Evolutionary conservation across 2,797 vertebrate species (phyloP), one percentile per base, ranked within the genome.

Genomic region (Bufotes viridis): DNA sequence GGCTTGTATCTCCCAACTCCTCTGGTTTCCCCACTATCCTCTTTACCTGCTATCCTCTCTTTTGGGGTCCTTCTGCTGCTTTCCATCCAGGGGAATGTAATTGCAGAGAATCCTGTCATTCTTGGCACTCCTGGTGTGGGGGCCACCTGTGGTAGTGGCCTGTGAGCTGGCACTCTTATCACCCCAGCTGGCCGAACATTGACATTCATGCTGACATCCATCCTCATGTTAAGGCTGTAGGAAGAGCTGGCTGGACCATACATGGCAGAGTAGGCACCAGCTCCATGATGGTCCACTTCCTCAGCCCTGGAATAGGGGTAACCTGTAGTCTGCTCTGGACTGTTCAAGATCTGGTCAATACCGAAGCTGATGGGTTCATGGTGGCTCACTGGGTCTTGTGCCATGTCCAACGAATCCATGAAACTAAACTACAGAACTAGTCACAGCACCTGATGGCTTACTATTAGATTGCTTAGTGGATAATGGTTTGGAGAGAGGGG

Each of bases 71-170:
- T 95, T 90, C 97, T 95, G 89, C 96, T 96, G 93, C 96, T 97
- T 92, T 99, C 97, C 97, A 98, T 98, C 98, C 98, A 99, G 6
- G 98, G 97, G 90, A 99, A 99, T 90, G 97, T 95, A 93, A 98
- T 96, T 89, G 96, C 96, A 0, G 94, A 90, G 22, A 96, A 94
- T 84, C 93, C 93, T 8, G 58, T 51, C 65, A 87, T 72, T 7
- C 78, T 81, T 7, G 53, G 15, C n/a, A 82, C 22, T 14, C 93
- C 93, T 87, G 78, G 94, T 89, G 93, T 90, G 90, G 89, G 94
- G 95, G 95, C 92, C 92, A 96, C 49, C 58, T 76, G 80, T 96
- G 96, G 94, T 82, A 92, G 91, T 70, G 90, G 93, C 92, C 93
- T 96, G 93, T 97, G 97, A 42, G 97, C 97, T 0, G 97, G 97